Evolutionary conservation across 2,113 vertebrate species (phyloP).

Genomic region (Lutjanus erythropterus): DNA sequence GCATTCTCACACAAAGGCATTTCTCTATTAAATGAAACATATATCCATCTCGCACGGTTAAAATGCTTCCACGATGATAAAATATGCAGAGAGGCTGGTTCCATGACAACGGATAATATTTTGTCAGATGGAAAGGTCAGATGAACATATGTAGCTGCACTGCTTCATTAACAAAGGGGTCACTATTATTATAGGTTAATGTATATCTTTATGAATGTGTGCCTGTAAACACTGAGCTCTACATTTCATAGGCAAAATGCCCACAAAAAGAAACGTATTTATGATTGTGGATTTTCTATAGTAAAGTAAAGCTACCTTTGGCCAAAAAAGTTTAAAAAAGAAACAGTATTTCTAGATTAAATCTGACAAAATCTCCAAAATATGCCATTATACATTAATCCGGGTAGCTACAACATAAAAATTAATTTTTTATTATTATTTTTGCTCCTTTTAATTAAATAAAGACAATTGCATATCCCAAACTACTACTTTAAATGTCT

Average conservation of each 20-base stretch:
- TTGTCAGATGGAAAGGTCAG: constrained; percentile 77
- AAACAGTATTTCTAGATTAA: not conserved
- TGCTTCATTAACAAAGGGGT: constrained; percentile 66
- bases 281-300: not conserved
- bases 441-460: not conserved
- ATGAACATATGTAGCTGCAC: constrained; percentile 44
- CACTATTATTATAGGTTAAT: constrained; percentile 41
- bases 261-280: not conserved
- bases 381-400: not conserved
- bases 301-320: too few species aligned
- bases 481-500: not conserved
- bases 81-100: constrained; percentile 69
- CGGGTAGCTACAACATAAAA: not conserved
- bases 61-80: constrained; percentile 62
- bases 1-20: constrained; percentile 69
- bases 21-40: constrained; percentile 54
- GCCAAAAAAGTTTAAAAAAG: not conserved
- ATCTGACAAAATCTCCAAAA: not conserved
- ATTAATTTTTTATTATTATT: not conserved
- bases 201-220: constrained; percentile 16
- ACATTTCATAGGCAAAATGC: not conserved
- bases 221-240: constrained; percentile 15
- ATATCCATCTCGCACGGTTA: constrained; percentile 55
- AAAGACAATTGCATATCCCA: not conserved
- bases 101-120: constrained; percentile 71